Percentiles rank a stretch among this genome's conserved stretches.
These are phyloP conservation scores for Gopherus flavomarginatus DNA, from an alignment of 2,113 vertebrate species.

Conservation along the genomic window DNA sequence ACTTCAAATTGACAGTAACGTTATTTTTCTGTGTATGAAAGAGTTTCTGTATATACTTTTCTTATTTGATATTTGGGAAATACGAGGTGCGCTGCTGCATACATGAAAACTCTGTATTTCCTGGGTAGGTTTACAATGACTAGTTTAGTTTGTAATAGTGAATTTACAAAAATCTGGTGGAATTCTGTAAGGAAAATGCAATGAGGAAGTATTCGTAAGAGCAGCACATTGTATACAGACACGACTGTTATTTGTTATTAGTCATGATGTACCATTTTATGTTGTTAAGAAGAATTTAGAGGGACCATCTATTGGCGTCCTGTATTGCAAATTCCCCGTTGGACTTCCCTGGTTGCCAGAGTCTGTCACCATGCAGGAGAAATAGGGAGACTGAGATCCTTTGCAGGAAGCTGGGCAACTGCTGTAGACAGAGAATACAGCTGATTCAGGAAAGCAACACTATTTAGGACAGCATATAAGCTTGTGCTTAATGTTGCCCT, in stretches of 20 bases:
- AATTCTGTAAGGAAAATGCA: neutral
- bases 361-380: neutral
- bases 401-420: neutral
- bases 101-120: neutral
- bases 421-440: neutral
- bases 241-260: neutral
- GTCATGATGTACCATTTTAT: neutral
- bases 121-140: neutral
- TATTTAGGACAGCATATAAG: neutral
- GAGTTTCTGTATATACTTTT: neutral
- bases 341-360: neutral
- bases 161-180: neutral
- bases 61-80: neutral
- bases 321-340: neutral
- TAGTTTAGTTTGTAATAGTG: constrained; percentile 14
- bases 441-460: neutral
- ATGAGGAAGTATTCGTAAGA: neutral
- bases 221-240: neutral
- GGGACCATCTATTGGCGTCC: neutral
- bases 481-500: neutral
- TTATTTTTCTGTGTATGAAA: neutral
- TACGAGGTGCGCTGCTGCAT: neutral
- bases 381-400: neutral
- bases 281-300: neutral
- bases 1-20: neutral